Percentiles rank a stretch among this genome's conserved stretches.
Evolutionary conservation across 2,797 vertebrate species (phyloP).

Genomic region (Coccyzus lansbergi): DNA sequence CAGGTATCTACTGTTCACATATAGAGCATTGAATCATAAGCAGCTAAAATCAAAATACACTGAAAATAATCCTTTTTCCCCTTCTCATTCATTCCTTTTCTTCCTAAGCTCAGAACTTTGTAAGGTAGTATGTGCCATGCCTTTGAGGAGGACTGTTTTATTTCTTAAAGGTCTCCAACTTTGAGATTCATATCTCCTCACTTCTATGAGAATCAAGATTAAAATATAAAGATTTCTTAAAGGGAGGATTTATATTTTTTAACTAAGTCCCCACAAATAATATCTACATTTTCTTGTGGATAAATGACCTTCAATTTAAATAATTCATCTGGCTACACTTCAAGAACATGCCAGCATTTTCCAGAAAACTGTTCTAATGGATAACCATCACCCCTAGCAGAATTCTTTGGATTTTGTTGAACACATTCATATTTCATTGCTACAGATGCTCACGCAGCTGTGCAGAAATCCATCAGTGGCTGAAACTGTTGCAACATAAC

Average conservation of each 20-base stretch:
- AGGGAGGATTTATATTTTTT: background rate
- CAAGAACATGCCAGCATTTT: slow-evolving; percentile 38
- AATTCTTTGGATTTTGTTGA: slow-evolving; percentile 18
- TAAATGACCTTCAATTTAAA: slow-evolving; percentile 43
- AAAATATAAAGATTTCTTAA: slow-evolving; percentile 11
- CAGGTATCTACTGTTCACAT: background rate
- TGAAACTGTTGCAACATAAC: slow-evolving; percentile 35
- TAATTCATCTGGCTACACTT: slow-evolving; percentile 33
- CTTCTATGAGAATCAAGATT: slow-evolving; percentile 34
- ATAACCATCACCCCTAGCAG: slow-evolving; percentile 4
- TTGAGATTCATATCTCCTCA: slow-evolving; percentile 28
- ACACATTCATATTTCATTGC: slow-evolving; percentile 11
- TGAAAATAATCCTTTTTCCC: background rate
- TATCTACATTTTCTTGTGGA: background rate
- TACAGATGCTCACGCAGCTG: slow-evolving; percentile 50
- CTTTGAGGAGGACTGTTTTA: slow-evolving; percentile 40
- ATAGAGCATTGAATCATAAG: background rate
- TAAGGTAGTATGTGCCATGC: background rate
- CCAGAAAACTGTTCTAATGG: background rate
- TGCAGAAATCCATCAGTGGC: slow-evolving; percentile 21
- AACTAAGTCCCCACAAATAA: slow-evolving; percentile 3
- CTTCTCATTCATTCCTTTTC: background rate
- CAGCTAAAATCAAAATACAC: background rate
- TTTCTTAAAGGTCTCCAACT: slow-evolving; percentile 32
- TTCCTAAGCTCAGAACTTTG: background rate